Base-by-base conservation (phyloP, 2,797 vertebrate species). In the Myiotriccus ornatus region DNA sequence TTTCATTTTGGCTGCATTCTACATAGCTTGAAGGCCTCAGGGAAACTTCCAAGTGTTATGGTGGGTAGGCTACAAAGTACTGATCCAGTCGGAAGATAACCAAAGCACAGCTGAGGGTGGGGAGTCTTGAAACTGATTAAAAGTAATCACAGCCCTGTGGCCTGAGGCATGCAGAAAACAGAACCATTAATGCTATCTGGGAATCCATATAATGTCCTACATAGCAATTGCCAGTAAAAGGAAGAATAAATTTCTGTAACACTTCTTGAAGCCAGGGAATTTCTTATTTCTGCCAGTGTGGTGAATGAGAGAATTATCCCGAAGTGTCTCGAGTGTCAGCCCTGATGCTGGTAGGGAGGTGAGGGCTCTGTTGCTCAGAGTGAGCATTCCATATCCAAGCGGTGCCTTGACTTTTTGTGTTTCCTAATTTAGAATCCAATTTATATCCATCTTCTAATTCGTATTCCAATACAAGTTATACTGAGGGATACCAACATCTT, bases 91-190 rank as follows among this genome's bases (percentile, higher is more conserved):
- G 81, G 87, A 85, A 95, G 93, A 95, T 95, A 94, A 92, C 89
- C 84, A 84, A 93, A 86, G 93, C 76, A 21, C 71, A 77, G 90
- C 87, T 83, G 71, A 96, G 92, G 93, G 57, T 89, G 94, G 93
- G 94, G 93, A 94, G 92, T 89, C 96, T 95, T 95, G 92, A 95
- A 96, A 95, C 93, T 85, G 95, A 96, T 95, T 96, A 95, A 96
- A 94, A 95, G 89, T 92, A 95, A 96, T 97, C 92, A 95, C 89
- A 95, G 79, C 55, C 89, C 73, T 49, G 84, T 95, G 94, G 89
- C 93, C 93, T 1, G 78, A 95, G 95, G 94, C 95, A 34, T 81
- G 94, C 76, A 94, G 92, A 90, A 97, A 97, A 63, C 92, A 95
- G 89, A 94, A 75, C 76, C 91, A 75, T 89, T 95, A 96, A 81